Evolutionary conservation across 2,888 invertebrate species (phyloP), one percentile per base, ranked within the genome.

Genomic region (Orthosia incerta): DNA sequence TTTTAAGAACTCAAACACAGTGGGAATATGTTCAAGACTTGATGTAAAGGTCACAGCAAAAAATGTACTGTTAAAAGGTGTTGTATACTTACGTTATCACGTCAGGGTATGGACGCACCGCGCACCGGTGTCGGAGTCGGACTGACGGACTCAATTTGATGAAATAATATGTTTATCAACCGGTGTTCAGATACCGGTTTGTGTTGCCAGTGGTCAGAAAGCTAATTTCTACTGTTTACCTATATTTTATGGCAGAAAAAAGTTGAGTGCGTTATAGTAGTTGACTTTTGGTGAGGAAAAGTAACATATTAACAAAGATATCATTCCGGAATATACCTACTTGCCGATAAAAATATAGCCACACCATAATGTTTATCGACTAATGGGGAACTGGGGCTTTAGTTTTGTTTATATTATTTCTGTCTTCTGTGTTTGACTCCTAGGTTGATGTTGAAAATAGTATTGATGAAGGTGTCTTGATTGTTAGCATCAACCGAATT

Each of bases 171-270:
- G 78, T 82, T 80, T 82, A 80, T 61, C 56, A 57, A 70, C 82
- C 79, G 74, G 80, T 59, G 71, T 46, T 48, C 45, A n/a, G 64
- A 70, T 61, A 80, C 83, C 79, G 78, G 67, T 71, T 68, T 63
- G 63, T 71, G 72, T 80, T 80, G 79, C 79, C 67, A 80, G 79
- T 16, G 11, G 7, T 26, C 4, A 20, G 13, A 71, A 26, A n/a
- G 1, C 13, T 0, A n/a, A 13, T 18, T 75, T n/a, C 68, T 77
- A 77, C 79, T 63, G 5, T 53, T 51, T 15, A 13, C 5, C 3
- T 13, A 13, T 45, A 23, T 57, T 60, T 76, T 31, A 4, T 76
- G 39, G 48, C 0, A 76, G 64, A 48, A 76, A 48, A 55, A 16
- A 48, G n/a, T 20, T 15, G 16, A 4, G 3, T 23, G 16, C 3